These are phyloP conservation scores for Holotrichia oblita DNA, from an alignment of 1,140 invertebrate species.

Conservation along the genomic window DNA sequence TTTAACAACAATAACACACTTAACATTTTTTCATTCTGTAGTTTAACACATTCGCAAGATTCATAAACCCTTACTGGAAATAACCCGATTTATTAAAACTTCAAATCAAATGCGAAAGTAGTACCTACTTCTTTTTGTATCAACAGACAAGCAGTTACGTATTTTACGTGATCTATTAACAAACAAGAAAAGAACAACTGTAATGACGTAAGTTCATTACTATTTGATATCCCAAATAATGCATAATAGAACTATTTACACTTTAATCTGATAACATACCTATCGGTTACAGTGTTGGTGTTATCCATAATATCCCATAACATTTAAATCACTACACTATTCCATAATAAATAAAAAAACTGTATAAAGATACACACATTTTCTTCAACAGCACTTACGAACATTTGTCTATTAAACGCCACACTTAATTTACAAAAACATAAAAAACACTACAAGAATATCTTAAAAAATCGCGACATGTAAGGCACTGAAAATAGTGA, in stretches of 20 bases:
- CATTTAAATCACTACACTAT: constrained; percentile 42
- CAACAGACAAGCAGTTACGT: background rate
- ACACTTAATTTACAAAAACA: constrained; percentile 24
- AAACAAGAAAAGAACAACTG: constrained; percentile 24
- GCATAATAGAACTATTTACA: constrained; percentile 9
- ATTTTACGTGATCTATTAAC: constrained; percentile 28
- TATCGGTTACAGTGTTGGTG: constrained; percentile 39
- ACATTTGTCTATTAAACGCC: background rate
- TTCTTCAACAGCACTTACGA: constrained; percentile 10
- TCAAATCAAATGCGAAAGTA: background rate
- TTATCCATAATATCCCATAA: constrained; percentile 44
- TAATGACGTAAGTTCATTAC: constrained; percentile 37
- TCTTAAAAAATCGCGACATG: constrained; percentile 37
- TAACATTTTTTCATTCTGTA: no score
- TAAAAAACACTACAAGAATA: constrained; percentile 6
- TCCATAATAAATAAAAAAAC: constrained; percentile 29
- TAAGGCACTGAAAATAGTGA: constrained; percentile 39
- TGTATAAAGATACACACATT: constrained; percentile 37
- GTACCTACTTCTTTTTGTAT: background rate
- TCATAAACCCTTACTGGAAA: background rate
- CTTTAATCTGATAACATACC: constrained; percentile 38
- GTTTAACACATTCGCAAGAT: no score
- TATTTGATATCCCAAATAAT: constrained; percentile 16
- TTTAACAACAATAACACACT: no score
- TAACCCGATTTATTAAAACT: background rate